phyloP scores from a whole-genome alignment of 2,113 vertebrate genomes.

The Actenoides hombroni region DNA sequence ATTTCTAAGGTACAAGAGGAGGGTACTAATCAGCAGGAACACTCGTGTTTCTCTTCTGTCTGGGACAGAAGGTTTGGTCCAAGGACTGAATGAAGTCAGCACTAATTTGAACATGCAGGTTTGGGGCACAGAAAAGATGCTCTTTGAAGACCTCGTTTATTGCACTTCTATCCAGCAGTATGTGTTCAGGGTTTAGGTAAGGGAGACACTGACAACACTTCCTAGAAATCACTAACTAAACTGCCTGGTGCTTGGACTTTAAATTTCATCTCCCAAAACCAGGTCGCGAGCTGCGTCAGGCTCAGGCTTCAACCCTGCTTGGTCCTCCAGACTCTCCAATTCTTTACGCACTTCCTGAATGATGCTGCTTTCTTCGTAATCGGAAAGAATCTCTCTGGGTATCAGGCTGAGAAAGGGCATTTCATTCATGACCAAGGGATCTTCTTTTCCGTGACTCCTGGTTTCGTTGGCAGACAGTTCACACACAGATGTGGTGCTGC shows the following conservation, averaged over 20 bases:
- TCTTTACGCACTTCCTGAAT: slow-evolving; percentile 68
- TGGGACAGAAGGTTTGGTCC: neutral
- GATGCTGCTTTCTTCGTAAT: slow-evolving; percentile 55
- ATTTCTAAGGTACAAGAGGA: neutral
- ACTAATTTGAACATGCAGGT: neutral
- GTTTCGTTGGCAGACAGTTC: slow-evolving; percentile 42
- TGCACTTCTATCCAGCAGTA: slow-evolving; percentile 63
- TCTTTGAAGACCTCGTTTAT: slow-evolving; percentile 43
- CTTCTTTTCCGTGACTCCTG: neutral
- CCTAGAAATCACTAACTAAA: neutral
- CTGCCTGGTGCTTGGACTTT: neutral
- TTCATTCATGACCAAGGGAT: neutral
- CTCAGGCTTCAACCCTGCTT: slow-evolving; percentile 21
- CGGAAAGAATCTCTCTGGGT: slow-evolving; percentile 5
- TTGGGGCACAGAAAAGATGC: neutral
- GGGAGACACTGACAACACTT: slow-evolving; percentile 17
- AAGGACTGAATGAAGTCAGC: neutral
- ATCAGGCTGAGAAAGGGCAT: slow-evolving; percentile 50
- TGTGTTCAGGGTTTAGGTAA: neutral
- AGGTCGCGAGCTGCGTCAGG: neutral
- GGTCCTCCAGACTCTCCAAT: slow-evolving; percentile 66
- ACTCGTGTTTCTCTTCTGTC: neutral
- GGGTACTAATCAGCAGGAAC: neutral
- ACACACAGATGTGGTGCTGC: slow-evolving; percentile 66
- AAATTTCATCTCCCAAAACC: slow-evolving; percentile 68